Evolutionary conservation across 2,113 vertebrate genomes (phyloP), one percentile per base, ranked within the genome.

Genomic region (Poicephalus meyeri): DNA sequence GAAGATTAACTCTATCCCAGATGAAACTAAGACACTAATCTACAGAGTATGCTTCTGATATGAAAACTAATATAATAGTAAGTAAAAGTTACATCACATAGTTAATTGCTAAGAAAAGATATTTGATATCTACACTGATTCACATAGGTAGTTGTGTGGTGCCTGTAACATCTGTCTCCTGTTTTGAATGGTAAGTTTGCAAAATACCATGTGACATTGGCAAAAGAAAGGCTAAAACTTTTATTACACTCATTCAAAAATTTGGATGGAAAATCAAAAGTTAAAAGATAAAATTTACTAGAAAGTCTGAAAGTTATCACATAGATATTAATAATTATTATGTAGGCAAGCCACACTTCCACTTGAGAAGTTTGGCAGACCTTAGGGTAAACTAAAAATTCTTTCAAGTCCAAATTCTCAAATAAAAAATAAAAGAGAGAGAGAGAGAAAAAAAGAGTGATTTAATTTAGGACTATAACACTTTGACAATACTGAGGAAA

Each of bases 371-470:
- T 50, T 33, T 92, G 23, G 18, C 3, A 78, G 16, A 19, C 14
- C 7, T 65, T 11, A 41, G 5, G 19, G 13, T 2, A 89, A 89
- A 78, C 8, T 31, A 12, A 41, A 76, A 61, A 52, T 19, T 70
- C 4, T 52, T 80, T 80, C 20, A 88, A 69, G 14, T 56, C 6
- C 15, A 64, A 55, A 47, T 77, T 52, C 24, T 39, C 5, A 70
- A 77, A 42, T 39, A 33, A 16, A 23, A 1, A 3, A 3, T 7
- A 25, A 4, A 35, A 31, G 16, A 61, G 26, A 35, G 13, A 13
- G 35, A 15, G 6, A 23, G 7, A 39, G 2, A 10, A 28, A 41
- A 47, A 44, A 52, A 49, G 0, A 4, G 29, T 18, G 1, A 39
- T 29, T 77, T 73, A 20, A 28, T 66, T 77, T 69, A 52, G 11